phyloP scores from a whole-genome alignment of 2,113 vertebrate genomes.

The Ctenomys sociabilis region DNA sequence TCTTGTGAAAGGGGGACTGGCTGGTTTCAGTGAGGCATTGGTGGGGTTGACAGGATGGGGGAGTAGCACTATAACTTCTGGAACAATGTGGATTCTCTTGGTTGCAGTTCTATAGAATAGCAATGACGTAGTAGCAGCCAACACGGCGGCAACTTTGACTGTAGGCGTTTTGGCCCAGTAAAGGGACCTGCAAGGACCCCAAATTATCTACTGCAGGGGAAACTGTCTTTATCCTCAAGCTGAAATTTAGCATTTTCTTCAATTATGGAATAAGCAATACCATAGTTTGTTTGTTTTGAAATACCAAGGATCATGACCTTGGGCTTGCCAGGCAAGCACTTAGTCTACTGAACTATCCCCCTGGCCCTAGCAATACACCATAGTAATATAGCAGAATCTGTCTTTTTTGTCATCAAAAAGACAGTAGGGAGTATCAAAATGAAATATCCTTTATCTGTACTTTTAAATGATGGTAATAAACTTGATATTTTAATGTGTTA shows the following conservation, averaged over 20 bases:
- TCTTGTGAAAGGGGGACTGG: neutral
- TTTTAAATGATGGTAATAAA: constrained; percentile 7
- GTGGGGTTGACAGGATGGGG: neutral
- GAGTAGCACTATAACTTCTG: neutral
- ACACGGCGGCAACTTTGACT: neutral
- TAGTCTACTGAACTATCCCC: no score
- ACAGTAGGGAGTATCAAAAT: neutral
- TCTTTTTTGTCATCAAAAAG: neutral
- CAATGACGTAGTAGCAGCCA: neutral
- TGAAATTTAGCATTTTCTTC: constrained; percentile 35
- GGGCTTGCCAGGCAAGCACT: no score
- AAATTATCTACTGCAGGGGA: neutral
- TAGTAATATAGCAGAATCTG: neutral
- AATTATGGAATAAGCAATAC: neutral
- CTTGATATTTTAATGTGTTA: neutral
- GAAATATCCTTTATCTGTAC: neutral
- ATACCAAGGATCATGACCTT: no score
- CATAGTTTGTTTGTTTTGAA: neutral
- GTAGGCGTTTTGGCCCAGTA: neutral
- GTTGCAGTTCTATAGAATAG: neutral
- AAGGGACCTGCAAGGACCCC: neutral
- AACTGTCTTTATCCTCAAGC: neutral
- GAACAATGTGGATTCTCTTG: neutral
- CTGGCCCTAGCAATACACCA: neutral
- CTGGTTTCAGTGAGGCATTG: neutral